Evolutionary conservation across 2,888 invertebrate genomes (phyloP).

Genomic region (Eugnorisma glareosa): DNA sequence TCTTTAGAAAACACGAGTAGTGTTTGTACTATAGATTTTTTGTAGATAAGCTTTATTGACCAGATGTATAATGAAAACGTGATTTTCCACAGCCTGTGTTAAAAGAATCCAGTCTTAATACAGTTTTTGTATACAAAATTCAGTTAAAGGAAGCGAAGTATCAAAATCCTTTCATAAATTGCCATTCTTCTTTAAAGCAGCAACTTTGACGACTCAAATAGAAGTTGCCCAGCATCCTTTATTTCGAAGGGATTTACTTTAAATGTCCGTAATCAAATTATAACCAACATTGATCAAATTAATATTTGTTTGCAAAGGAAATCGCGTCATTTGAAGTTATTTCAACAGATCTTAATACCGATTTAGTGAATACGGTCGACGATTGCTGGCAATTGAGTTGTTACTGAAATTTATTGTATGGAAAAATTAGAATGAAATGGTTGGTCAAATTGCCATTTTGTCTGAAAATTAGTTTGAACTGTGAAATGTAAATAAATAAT

Average conservation of each 20-base stretch:
- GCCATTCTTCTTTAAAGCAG: constrained; percentile 31
- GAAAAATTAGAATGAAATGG: constrained; percentile 50
- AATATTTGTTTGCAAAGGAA: constrained; percentile 49
- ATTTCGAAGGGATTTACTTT: constrained; percentile 39
- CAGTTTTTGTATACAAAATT: constrained; percentile 10
- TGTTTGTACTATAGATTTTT: neutral
- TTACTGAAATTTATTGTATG: constrained; percentile 46
- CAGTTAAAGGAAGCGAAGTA: constrained; percentile 19
- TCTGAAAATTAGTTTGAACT: constrained; percentile 14
- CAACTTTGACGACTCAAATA: constrained; percentile 41
- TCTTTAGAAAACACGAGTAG: constrained; percentile 9
- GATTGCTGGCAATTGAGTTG: constrained; percentile 42
- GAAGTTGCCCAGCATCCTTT: constrained; percentile 37
- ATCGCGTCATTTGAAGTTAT: constrained; percentile 53
- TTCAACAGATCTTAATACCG: constrained; percentile 42
- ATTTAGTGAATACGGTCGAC: constrained; percentile 29
- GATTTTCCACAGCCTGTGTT: neutral
- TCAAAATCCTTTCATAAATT: neutral
- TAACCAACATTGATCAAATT: constrained; percentile 53
- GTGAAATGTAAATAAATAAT: constrained; percentile 10
- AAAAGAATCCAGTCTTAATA: constrained; percentile 1
- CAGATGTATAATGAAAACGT: neutral
- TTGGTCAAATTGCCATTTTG: constrained; percentile 22
- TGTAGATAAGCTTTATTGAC: neutral
- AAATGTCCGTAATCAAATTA: constrained; percentile 47